Evolutionary conservation across 2,888 invertebrate genomes (phyloP).

Genomic region (Stenodera caucasica): DNA sequence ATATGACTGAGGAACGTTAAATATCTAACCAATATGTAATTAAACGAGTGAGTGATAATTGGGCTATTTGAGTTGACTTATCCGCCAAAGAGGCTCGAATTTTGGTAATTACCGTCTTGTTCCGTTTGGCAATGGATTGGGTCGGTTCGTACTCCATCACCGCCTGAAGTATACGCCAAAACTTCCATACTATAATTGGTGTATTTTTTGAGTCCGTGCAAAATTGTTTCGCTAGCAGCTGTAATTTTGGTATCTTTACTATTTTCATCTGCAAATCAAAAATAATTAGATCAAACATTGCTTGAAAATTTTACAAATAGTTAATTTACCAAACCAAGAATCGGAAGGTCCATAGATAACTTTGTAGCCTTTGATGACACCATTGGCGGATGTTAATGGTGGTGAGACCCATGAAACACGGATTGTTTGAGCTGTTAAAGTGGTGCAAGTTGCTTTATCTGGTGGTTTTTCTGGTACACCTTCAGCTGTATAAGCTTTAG

Average conservation of each 20-base stretch:
- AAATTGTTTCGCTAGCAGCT: conserved; percentile 87
- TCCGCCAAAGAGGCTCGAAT: too few species aligned
- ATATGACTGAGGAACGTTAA: too few species aligned
- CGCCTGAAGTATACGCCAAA: conserved; percentile 90
- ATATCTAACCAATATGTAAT: too few species aligned
- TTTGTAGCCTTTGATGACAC: conserved; percentile 94
- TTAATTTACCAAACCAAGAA: conserved; percentile 84
- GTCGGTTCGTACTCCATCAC: conserved; percentile 86
- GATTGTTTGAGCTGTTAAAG: conserved; percentile 91
- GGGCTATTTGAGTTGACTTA: too few species aligned
- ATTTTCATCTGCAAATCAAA: conserved; percentile 72
- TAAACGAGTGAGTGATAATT: too few species aligned
- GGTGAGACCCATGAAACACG: conserved; percentile 94
- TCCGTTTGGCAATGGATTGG: conserved; percentile 93
- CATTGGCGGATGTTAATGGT: conserved; percentile 87
- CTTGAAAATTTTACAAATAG: not conserved
- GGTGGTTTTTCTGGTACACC: conserved; percentile 92
- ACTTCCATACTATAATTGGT: conserved; percentile 98
- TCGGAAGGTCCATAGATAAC: conserved; percentile 90
- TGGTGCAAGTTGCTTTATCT: conserved; percentile 88
- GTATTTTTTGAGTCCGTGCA: conserved; percentile 91
- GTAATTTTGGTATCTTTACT: conserved; percentile 90
- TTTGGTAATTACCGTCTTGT: conserved; percentile 76
- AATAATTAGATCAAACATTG: not conserved
- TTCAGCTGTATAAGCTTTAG: conserved; percentile 91